Percentiles rank a stretch among this genome's conserved stretches.
phyloP scores from a whole-genome alignment of 2,888 invertebrate genomes.

The Hydroisotoma schaefferi region DNA sequence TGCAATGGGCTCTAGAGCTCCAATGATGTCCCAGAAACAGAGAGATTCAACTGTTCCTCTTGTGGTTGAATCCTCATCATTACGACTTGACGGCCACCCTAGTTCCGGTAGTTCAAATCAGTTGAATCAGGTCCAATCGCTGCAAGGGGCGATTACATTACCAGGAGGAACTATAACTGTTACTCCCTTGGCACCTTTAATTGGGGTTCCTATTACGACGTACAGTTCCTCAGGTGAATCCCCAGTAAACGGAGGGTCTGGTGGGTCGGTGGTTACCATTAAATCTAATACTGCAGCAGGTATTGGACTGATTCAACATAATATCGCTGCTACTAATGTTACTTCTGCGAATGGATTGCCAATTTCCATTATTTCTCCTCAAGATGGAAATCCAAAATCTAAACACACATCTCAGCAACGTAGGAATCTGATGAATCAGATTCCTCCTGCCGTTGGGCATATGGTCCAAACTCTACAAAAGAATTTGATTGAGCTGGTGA shows the following conservation, averaged over 20 bases:
- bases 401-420: slow-evolving; percentile 11
- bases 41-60: slow-evolving; percentile 19
- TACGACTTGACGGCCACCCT: slow-evolving; percentile 7
- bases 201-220: slow-evolving; percentile 31
- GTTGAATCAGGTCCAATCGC: slow-evolving; percentile 33
- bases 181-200: slow-evolving; percentile 40
- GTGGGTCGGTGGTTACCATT: slow-evolving; percentile 17
- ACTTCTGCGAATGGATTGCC: slow-evolving; percentile 30
- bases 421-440: slow-evolving; percentile 32
- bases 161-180: slow-evolving; percentile 48
- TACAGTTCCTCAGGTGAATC: slow-evolving; percentile 5
- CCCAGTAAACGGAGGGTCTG: slow-evolving; percentile 17
- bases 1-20: too few species aligned
- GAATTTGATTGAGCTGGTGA: slow-evolving; percentile 41
- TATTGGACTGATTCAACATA: slow-evolving; percentile 8
- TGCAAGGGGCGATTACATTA: slow-evolving; percentile 47
- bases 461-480: slow-evolving; percentile 42
- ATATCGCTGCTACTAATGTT: slow-evolving; percentile 3
- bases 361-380: slow-evolving; percentile 23
- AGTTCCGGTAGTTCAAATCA: slow-evolving; percentile 3
- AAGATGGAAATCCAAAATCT: slow-evolving; percentile 17
- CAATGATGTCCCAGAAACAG: too few species aligned
- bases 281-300: slow-evolving; percentile 12
- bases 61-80: slow-evolving; percentile 39
- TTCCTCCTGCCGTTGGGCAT: slow-evolving; percentile 37